These are phyloP conservation scores for Pyrrhia umbra DNA, from an alignment of 2,888 invertebrate species.

Conservation along the genomic window DNA sequence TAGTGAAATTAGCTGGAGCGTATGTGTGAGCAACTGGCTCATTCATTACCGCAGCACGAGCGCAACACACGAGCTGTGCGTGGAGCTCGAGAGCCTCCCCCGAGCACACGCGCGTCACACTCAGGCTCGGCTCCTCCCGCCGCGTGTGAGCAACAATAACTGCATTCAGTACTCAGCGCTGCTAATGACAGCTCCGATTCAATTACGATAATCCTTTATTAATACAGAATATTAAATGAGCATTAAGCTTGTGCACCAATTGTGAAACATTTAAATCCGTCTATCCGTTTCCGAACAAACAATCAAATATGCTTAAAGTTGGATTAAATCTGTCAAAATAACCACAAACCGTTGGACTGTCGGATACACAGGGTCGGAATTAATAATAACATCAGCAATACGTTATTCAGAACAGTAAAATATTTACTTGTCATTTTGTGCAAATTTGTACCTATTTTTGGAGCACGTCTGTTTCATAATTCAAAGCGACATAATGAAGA, in stretches of 20 bases:
- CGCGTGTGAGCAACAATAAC: neutral
- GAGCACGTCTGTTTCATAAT: neutral
- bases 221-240: neutral
- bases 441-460: conserved; percentile 6
- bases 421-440: neutral
- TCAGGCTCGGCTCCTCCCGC: no score
- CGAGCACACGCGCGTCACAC: neutral
- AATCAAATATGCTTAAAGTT: conserved; percentile 21
- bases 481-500: neutral
- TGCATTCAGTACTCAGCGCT: neutral
- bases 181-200: neutral
- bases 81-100: neutral
- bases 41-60: conserved; percentile 1
- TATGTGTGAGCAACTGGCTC: conserved; percentile 2
- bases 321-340: conserved; percentile 9
- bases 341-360: neutral
- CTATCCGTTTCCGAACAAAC: conserved; percentile 5
- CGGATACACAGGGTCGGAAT: conserved; percentile 4
- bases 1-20: conserved; percentile 12
- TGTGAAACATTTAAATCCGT: conserved; percentile 1
- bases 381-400: neutral
- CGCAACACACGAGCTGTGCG: conserved; percentile 12
- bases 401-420: neutral
- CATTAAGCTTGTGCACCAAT: neutral
- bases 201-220: neutral